Conservation (phyloP, 23 tunicate species). For the Styela clava region DNA sequence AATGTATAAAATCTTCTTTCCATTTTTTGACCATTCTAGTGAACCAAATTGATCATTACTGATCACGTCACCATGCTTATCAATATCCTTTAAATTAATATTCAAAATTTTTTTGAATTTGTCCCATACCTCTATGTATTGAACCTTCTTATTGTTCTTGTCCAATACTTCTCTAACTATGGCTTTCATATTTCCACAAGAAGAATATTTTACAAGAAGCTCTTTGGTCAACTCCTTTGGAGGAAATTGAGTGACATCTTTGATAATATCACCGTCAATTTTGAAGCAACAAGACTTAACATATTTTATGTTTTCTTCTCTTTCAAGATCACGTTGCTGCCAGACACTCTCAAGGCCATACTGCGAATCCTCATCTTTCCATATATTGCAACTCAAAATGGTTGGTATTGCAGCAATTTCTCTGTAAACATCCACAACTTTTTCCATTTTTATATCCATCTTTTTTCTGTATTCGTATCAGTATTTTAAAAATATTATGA, state of each 20-base stretch:
- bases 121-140: slow-evolving; percentile 78
- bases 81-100: slow-evolving; percentile 48
- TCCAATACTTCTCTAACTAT: slow-evolving; percentile 36
- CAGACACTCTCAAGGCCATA: slow-evolving; percentile 23
- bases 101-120: slow-evolving; percentile 24
- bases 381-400: background rate
- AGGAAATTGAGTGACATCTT: slow-evolving; percentile 5
- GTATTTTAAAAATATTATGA: too few species aligned
- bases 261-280: background rate
- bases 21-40: slow-evolving; percentile 72
- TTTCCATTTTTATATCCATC: background rate
- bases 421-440: background rate
- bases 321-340: slow-evolving; percentile 57
- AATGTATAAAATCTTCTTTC: slow-evolving; percentile 46
- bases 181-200: slow-evolving; percentile 35
- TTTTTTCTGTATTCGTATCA: too few species aligned
- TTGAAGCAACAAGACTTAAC: slow-evolving; percentile 14
- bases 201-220: slow-evolving; percentile 29
- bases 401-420: background rate
- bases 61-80: slow-evolving; percentile 75
- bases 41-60: slow-evolving; percentile 61
- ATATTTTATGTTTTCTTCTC: slow-evolving; percentile 37
- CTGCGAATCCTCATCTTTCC: background rate
- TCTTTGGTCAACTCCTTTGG: slow-evolving; percentile 47
- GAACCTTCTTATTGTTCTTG: slow-evolving; percentile 28